phyloP scores from a whole-genome alignment of 2,113 vertebrate genomes.

The Antidorcas marsupialis region DNA sequence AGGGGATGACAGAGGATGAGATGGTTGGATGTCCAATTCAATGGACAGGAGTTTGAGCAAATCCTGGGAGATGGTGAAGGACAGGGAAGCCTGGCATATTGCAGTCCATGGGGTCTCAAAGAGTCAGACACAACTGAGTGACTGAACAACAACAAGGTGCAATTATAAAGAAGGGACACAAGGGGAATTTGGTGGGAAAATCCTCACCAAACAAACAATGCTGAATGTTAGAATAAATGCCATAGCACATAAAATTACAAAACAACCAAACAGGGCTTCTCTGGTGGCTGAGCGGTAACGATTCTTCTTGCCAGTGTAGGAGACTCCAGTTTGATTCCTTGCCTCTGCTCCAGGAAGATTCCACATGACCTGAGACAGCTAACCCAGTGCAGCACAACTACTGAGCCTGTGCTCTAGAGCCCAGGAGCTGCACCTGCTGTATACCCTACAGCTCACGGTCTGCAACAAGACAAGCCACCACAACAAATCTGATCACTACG shows the following conservation, averaged over 20 bases:
- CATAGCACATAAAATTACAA: not conserved
- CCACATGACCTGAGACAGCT: not conserved
- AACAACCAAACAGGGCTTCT: not conserved
- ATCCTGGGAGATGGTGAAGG: not conserved
- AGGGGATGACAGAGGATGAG: not conserved
- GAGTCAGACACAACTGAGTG: not conserved
- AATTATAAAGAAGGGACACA: not conserved
- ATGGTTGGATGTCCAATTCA: not conserved
- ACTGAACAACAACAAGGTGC: not conserved
- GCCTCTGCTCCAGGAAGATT: not conserved
- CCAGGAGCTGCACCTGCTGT: not conserved
- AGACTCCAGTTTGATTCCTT: not conserved
- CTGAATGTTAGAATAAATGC: not conserved
- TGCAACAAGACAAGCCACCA: not conserved
- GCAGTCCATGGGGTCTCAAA: not conserved
- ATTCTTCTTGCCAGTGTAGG: not conserved
- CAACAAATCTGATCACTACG: fast-evolving
- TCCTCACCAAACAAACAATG: not conserved
- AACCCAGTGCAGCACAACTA: not conserved
- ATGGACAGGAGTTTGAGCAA: not conserved
- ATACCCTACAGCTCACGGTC: not conserved
- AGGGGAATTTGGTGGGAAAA: not conserved
- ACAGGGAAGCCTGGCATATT: not conserved
- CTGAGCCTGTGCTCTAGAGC: not conserved
- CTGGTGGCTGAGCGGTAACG: not conserved